phyloP scores from a whole-genome alignment of 2,113 vertebrate genomes.

The Malurus cyaneus region DNA sequence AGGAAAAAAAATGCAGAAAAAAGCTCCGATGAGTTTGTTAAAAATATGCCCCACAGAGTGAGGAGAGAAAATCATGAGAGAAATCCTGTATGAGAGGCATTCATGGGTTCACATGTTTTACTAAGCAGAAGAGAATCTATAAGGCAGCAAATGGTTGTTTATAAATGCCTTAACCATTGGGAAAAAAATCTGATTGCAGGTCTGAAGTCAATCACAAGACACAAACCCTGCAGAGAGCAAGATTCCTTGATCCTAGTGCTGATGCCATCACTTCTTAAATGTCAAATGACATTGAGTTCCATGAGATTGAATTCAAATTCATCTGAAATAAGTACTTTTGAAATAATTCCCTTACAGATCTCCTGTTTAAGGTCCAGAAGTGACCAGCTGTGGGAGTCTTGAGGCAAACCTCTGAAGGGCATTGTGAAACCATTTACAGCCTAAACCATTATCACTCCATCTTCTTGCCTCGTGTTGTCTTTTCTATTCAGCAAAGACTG shows the following conservation, averaged over 20 bases:
- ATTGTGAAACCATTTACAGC: not conserved
- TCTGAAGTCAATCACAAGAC: not conserved
- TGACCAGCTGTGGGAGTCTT: not conserved
- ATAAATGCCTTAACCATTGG: not conserved
- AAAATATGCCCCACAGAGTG: not conserved
- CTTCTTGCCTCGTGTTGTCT: not conserved
- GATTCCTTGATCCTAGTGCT: not conserved
- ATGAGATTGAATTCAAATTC: not conserved
- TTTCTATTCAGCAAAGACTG: not conserved
- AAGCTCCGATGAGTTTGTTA: not conserved
- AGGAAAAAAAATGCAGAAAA: not conserved
- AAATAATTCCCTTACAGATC: not conserved
- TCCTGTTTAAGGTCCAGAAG: not conserved
- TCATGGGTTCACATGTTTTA: not conserved
- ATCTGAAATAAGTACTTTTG: not conserved
- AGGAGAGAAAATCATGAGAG: not conserved
- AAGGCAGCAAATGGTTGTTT: not conserved
- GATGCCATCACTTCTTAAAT: not conserved
- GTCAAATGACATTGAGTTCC: not conserved
- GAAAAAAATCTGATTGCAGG: fast-evolving
- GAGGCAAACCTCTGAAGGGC: not conserved
- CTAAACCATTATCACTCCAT: not conserved
- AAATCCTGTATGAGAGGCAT: not conserved
- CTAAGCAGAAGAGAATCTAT: not conserved
- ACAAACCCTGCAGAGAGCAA: not conserved